Evolutionary conservation across 2,888 invertebrate genomes (phyloP).

Genomic region (Oscheius sp.): DNA sequence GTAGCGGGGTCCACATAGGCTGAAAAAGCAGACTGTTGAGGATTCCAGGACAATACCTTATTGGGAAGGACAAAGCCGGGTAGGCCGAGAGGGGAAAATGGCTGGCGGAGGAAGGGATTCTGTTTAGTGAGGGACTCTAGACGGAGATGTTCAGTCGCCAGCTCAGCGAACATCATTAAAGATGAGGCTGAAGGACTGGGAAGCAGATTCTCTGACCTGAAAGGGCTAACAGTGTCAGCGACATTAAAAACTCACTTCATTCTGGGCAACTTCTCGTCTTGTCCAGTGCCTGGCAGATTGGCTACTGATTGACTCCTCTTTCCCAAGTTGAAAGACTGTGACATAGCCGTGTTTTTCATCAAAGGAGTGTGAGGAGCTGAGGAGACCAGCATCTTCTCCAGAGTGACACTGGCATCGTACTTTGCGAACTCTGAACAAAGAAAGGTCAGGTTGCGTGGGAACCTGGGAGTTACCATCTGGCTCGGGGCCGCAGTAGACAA

Average conservation of each 20-base stretch:
- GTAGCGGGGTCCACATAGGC: constrained; percentile 20
- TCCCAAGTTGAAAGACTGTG: constrained; percentile 40
- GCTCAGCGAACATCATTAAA: constrained; percentile 55
- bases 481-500: constrained; percentile 72
- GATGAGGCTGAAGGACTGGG: constrained; percentile 13
- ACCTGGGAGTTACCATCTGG: constrained; percentile 56
- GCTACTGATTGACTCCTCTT: constrained; percentile 51
- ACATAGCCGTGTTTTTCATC: constrained; percentile 44
- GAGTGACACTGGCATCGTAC: constrained; percentile 47
- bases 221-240: background rate
- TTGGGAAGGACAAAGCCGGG: constrained; percentile 25
- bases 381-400: constrained; percentile 46
- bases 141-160: constrained; percentile 41
- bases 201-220: constrained; percentile 28
- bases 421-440: constrained; percentile 38
- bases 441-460: background rate
- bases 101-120: constrained; percentile 7
- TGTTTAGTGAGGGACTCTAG: constrained; percentile 16
- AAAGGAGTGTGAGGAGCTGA: constrained; percentile 51
- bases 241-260: constrained; percentile 38
- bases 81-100: constrained; percentile 24
- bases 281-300: constrained; percentile 32
- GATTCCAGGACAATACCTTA: constrained; percentile 14
- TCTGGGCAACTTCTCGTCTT: constrained; percentile 47
- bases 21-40: constrained; percentile 7